These are phyloP conservation scores for Leptonema lineaticorne DNA, from an alignment of 1,140 invertebrate genomes.

Conservation along the genomic window DNA sequence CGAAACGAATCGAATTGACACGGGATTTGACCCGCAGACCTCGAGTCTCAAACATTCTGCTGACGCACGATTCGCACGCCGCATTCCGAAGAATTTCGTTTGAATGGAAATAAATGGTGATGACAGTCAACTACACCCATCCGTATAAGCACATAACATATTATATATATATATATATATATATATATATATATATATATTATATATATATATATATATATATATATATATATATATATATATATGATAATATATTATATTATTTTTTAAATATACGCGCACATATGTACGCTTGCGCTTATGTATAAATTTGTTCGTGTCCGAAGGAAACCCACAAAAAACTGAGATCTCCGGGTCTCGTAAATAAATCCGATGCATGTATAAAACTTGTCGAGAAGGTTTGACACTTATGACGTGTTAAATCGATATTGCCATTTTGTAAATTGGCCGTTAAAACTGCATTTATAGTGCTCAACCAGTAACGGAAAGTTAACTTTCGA, in stretches of 20 bases:
- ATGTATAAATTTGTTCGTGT: neutral
- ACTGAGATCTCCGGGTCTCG: neutral
- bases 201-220: too few species aligned
- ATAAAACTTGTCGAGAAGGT: neutral
- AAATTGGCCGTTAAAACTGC: too few species aligned
- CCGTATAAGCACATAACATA: neutral
- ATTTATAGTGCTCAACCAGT: too few species aligned
- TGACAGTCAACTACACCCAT: conserved; percentile 17
- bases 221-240: too few species aligned
- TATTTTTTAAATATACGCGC: too few species aligned
- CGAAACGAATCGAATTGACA: conserved; percentile 24
- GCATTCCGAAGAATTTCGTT: conserved; percentile 7
- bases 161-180: too few species aligned
- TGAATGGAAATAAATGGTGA: conserved; percentile 9
- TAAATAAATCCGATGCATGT: neutral
- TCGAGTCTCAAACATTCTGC: conserved; percentile 6
- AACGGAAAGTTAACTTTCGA: too few species aligned
- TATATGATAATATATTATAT: too few species aligned
- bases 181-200: too few species aligned
- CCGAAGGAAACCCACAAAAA: neutral
- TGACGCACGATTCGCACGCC: conserved; percentile 22
- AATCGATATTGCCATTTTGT: conserved; percentile 17
- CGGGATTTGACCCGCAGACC: conserved; percentile 21
- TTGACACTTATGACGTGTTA: conserved; percentile 4
- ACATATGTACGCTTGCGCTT: too few species aligned